A percentile compares a stretch with the other conserved stretches of the same genome.
Conservation (phyloP, 2,113 vertebrate species). For the Anarhynchus alexandrinus region DNA sequence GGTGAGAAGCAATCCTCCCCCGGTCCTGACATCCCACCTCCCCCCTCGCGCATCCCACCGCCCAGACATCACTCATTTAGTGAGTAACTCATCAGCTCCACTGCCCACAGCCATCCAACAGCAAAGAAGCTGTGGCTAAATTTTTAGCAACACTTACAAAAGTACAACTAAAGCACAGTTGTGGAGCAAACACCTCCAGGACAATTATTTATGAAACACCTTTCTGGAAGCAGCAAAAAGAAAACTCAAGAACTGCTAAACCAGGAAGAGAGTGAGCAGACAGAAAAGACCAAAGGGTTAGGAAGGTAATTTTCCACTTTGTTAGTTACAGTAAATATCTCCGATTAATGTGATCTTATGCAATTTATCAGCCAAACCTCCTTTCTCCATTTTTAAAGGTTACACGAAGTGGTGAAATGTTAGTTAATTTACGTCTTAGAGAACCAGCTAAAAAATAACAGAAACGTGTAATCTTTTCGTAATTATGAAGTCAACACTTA, state of each 20-base stretch:
- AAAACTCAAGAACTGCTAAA: not conserved
- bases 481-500: slow-evolving; percentile 19
- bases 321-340: not conserved
- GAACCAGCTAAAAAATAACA: not conserved
- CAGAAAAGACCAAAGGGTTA: not conserved
- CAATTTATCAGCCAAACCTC: not conserved
- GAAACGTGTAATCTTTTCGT: not conserved
- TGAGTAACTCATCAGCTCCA: not conserved
- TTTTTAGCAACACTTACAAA: not conserved
- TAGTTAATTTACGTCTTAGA: not conserved
- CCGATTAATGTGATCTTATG: not conserved
- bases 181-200: not conserved
- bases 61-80: not conserved
- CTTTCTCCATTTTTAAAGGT: not conserved
- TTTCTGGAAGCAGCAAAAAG: not conserved
- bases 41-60: not conserved
- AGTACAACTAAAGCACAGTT: not conserved
- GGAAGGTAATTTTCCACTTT: not conserved
- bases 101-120: not conserved
- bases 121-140: not conserved
- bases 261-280: not conserved
- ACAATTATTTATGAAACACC: not conserved
- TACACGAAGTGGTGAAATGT: not conserved
- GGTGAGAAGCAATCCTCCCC: not conserved
- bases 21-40: not conserved